Percentiles rank a stretch among this genome's conserved stretches.
phyloP scores from a whole-genome alignment of 2,888 invertebrate genomes.

The Spodoptera littoralis region DNA sequence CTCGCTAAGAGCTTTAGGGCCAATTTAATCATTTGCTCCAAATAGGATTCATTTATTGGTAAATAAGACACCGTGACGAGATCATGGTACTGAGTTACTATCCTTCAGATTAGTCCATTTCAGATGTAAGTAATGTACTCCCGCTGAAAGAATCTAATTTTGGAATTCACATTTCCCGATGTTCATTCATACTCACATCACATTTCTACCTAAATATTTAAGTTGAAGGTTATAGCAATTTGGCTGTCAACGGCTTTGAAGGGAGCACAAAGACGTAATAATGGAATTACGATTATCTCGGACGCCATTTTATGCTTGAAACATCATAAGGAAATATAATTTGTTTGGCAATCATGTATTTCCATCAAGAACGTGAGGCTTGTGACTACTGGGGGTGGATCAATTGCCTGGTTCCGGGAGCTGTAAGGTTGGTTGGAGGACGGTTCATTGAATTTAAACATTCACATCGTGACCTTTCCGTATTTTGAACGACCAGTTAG shows the following conservation, averaged over 20 bases:
- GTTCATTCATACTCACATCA: slow-evolving; percentile 9
- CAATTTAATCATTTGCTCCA: slow-evolving; percentile 71
- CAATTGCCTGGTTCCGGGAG: slow-evolving; percentile 15
- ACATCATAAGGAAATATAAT: slow-evolving; percentile 40
- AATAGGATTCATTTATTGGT: slow-evolving; percentile 59
- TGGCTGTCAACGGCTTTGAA: slow-evolving; percentile 28
- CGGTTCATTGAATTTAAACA: slow-evolving; percentile 23
- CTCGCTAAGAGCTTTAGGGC: slow-evolving; percentile 69
- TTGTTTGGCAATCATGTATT: slow-evolving; percentile 30
- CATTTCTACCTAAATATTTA: slow-evolving; percentile 3
- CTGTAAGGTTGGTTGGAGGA: slow-evolving; percentile 1
- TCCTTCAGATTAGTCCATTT: slow-evolving; percentile 1
- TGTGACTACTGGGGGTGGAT: slow-evolving; percentile 15
- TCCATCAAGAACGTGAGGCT: slow-evolving; percentile 16
- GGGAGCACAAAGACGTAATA: slow-evolving; percentile 21
- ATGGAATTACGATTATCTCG: slow-evolving; percentile 38
- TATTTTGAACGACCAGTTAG: background rate
- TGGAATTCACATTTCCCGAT: slow-evolving; percentile 1
- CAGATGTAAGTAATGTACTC: background rate
- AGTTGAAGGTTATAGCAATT: slow-evolving; percentile 22
- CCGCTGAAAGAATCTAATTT: too few species aligned
- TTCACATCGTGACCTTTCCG: slow-evolving; percentile 18
- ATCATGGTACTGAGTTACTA: slow-evolving; percentile 20
- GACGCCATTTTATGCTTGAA: slow-evolving; percentile 34
- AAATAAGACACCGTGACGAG: slow-evolving; percentile 37